These are phyloP conservation scores for Parauchenoglanis punctatus DNA, from an alignment of 2,797 vertebrate species.

Conservation along the genomic window DNA sequence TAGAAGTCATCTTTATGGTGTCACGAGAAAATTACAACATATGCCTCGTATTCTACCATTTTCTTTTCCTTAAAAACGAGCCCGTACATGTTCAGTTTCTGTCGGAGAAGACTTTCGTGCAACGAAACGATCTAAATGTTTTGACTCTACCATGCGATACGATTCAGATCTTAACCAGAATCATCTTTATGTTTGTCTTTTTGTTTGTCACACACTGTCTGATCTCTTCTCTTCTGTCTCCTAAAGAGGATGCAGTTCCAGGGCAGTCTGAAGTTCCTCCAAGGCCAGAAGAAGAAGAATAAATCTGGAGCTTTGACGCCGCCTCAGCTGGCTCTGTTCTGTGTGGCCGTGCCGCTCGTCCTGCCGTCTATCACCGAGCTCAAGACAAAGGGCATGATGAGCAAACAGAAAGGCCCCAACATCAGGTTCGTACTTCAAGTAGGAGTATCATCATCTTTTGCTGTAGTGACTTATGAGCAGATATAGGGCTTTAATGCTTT, in stretches of 20 bases:
- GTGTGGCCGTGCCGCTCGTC: constrained; percentile 77
- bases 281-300: constrained; percentile 81
- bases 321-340: constrained; percentile 83
- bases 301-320: constrained; percentile 72
- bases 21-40: not conserved
- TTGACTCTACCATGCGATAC: not conserved
- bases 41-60: not conserved
- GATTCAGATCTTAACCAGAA: not conserved
- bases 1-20: not conserved
- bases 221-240: constrained; percentile 23
- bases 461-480: not conserved
- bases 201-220: not conserved
- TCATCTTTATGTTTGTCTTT: not conserved
- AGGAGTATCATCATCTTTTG: not conserved
- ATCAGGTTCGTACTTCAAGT: constrained; percentile 22
- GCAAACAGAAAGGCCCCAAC: constrained; percentile 71
- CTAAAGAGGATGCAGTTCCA: constrained; percentile 85
- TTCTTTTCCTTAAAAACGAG: not conserved
- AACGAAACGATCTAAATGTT: not conserved
- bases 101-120: not conserved
- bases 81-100: not conserved
- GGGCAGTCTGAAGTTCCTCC: constrained; percentile 83
- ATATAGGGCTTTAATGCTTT: not conserved
- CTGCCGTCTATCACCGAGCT: constrained; percentile 72
- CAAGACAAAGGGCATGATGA: constrained; percentile 72